A percentile compares a stretch with the other conserved stretches of the same genome.
Conservation (phyloP, 2,888 invertebrate genomes). For the Tipula unca region DNA sequence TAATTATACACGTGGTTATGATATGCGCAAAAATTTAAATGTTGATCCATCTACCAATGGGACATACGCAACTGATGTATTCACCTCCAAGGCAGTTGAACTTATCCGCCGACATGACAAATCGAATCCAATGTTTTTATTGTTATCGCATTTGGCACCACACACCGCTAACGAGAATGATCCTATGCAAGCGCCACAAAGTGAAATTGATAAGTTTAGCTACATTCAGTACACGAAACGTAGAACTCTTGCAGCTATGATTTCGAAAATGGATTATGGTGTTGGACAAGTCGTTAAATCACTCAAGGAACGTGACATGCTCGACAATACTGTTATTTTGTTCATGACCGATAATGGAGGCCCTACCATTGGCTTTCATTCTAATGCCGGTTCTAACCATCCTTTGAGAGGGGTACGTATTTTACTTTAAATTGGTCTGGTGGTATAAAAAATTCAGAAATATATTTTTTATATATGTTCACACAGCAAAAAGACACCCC, state of each 20-base stretch:
- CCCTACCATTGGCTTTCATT: conserved; percentile 59
- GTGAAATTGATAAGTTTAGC: conserved; percentile 56
- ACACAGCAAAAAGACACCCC: conserved; percentile 56
- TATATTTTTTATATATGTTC: neutral
- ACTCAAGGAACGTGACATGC: conserved; percentile 54
- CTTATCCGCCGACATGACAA: conserved; percentile 52
- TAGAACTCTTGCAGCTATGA: conserved; percentile 68
- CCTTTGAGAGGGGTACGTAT: conserved; percentile 59
- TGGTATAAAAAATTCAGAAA: neutral
- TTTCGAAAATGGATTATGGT: conserved; percentile 74
- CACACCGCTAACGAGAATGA: conserved; percentile 66
- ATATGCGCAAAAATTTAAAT: conserved; percentile 45
- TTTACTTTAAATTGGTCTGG: neutral
- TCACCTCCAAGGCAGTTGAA: conserved; percentile 54
- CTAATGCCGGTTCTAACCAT: conserved; percentile 70
- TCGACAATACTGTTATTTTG: conserved; percentile 73
- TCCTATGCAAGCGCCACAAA: conserved; percentile 60
- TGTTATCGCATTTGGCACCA: conserved; percentile 69
- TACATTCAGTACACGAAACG: conserved; percentile 58
- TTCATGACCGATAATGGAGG: conserved; percentile 88
- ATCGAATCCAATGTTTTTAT: conserved; percentile 62
- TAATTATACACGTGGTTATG: conserved; percentile 41
- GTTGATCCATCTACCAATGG: conserved; percentile 47
- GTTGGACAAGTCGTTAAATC: conserved; percentile 67
- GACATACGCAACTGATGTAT: conserved; percentile 60